These are phyloP conservation scores for Willowsia nigromaculata DNA, from an alignment of 2,888 invertebrate species.

Conservation along the genomic window DNA sequence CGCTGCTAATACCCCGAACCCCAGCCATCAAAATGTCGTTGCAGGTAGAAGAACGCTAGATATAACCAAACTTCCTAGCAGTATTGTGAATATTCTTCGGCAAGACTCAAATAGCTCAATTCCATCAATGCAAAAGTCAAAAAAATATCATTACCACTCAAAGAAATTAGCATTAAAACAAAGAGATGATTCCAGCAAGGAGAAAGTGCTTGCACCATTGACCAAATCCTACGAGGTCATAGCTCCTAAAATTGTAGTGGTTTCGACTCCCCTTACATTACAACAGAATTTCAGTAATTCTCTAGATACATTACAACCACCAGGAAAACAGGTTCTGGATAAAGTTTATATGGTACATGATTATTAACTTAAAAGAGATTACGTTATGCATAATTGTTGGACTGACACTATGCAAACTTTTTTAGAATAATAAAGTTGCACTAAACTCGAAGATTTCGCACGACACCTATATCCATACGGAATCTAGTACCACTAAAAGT, in stretches of 20 bases:
- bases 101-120: slow-evolving; percentile 30
- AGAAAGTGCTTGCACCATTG: not conserved
- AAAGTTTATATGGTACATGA: too few relatives aligned
- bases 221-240: not conserved
- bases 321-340: too few relatives aligned
- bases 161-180: slow-evolving; percentile 48
- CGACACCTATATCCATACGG: not conserved
- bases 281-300: not conserved
- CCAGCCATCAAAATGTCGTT: too few relatives aligned
- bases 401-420: too few relatives aligned
- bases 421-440: not conserved
- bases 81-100: slow-evolving; percentile 5
- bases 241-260: not conserved
- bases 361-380: too few relatives aligned
- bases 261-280: slow-evolving; percentile 19
- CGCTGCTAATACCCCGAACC: not conserved
- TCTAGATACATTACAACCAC: too few relatives aligned
- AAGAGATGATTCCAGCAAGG: not conserved
- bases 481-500: not conserved
- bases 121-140: not conserved
- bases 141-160: slow-evolving; percentile 42
- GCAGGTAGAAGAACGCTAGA: not conserved
- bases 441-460: not conserved
- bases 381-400: too few relatives aligned
- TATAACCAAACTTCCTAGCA: slow-evolving; percentile 2